phyloP scores from a whole-genome alignment of 2,113 vertebrate genomes.

The Taurulus bubalis region DNA sequence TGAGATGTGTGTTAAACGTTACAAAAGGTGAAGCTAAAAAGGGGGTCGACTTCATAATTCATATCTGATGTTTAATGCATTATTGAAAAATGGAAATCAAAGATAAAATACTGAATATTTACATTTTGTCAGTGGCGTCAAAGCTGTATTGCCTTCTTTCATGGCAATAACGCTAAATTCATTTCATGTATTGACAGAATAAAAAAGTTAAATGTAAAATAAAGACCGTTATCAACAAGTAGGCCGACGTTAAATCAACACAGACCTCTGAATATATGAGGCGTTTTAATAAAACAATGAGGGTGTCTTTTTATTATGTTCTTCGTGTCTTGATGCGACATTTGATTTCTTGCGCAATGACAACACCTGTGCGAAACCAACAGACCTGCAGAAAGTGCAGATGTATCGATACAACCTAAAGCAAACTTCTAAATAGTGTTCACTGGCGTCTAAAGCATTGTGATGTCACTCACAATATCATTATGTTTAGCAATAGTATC shows the following conservation, averaged over 20 bases:
- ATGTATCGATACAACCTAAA: not conserved
- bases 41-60: constrained; percentile 26
- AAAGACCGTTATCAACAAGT: not conserved
- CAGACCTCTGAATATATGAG: not conserved
- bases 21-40: not conserved
- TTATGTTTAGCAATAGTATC: not conserved
- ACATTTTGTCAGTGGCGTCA: not conserved
- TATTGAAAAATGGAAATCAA: not conserved
- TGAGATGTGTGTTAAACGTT: constrained; percentile 32
- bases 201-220: not conserved
- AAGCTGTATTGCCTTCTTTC: not conserved
- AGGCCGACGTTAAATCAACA: not conserved
- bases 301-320: not conserved
- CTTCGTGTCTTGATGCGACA: not conserved
- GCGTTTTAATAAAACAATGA: not conserved
- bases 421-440: not conserved
- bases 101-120: not conserved
- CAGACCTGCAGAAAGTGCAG: not conserved
- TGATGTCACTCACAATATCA: not conserved
- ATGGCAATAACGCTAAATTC: not conserved
- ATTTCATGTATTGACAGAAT: not conserved
- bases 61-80: constrained; percentile 40
- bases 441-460: not conserved
- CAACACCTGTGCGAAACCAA: not conserved
- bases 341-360: not conserved